phyloP scores from a whole-genome alignment of 2,797 vertebrate genomes.

The Tenualosa thibaudeaui region DNA sequence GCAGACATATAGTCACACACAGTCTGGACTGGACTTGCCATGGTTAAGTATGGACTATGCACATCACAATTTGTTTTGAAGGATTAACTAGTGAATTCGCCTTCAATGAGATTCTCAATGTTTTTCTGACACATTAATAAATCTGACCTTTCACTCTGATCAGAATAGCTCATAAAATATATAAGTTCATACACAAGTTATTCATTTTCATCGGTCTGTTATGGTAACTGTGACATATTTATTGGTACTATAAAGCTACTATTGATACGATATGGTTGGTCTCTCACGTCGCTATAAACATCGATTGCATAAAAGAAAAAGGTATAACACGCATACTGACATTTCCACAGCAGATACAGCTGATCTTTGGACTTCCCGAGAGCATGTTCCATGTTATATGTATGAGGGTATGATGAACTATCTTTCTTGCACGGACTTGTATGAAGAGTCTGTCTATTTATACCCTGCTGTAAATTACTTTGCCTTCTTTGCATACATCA shows the following conservation, averaged over 20 bases:
- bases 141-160: neutral
- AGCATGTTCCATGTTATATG: neutral
- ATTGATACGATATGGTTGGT: neutral
- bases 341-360: neutral
- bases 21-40: neutral
- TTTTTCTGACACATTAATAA: neutral
- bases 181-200: slow-evolving; percentile 3
- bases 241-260: neutral
- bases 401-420: neutral
- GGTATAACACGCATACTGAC: neutral
- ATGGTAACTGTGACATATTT: neutral
- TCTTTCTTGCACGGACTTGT: neutral
- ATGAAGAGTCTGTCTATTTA: neutral
- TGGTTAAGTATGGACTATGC: neutral
- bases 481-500: neutral
- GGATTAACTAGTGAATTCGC: neutral
- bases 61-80: neutral
- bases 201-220: neutral
- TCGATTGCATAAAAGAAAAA: neutral
- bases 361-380: neutral
- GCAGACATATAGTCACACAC: neutral
- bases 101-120: neutral
- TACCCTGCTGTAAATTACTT: neutral
- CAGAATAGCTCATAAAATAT: neutral
- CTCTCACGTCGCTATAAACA: neutral